Evolutionary conservation across 2,113 vertebrate species (phyloP).

Genomic region (Oncorhynchus tshawytscha): DNA sequence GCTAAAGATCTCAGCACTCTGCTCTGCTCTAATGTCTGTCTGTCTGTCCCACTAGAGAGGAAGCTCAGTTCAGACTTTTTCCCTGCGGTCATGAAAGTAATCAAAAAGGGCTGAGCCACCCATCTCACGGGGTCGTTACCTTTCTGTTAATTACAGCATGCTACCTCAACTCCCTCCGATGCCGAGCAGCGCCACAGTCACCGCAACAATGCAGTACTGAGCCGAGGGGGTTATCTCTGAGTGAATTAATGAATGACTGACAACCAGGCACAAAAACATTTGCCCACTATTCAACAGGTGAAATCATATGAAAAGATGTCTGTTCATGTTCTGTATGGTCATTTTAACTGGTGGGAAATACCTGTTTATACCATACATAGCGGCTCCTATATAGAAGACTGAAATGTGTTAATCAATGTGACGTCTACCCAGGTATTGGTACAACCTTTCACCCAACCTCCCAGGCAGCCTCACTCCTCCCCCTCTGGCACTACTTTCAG

Average conservation of each 20-base stretch:
- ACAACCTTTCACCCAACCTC: not conserved
- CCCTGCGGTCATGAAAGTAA: slow-evolving; percentile 17
- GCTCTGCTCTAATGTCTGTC: not conserved
- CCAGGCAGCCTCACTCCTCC: not conserved
- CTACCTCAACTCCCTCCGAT: not conserved
- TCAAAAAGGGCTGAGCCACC: slow-evolving; percentile 14
- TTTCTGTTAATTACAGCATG: slow-evolving; percentile 17
- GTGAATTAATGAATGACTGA: not conserved
- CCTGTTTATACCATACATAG: not conserved
- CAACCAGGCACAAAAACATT: not conserved
- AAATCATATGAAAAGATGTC: not conserved
- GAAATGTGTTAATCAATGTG: too few species aligned
- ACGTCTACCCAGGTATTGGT: too few species aligned
- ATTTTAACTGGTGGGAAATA: not conserved
- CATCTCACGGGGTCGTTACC: slow-evolving; percentile 7
- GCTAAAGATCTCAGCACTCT: slow-evolving; percentile 8
- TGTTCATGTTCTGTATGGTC: not conserved
- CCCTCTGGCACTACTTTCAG: not conserved
- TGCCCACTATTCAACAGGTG: slow-evolving; percentile 2
- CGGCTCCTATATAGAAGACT: not conserved
- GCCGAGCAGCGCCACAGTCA: not conserved
- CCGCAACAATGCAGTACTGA: not conserved
- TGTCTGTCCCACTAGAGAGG: slow-evolving; percentile 6
- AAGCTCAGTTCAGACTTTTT: slow-evolving; percentile 7
- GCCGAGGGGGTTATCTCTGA: not conserved